Conservation (phyloP, 2,888 invertebrate species). For the Lomographa bimaculata region DNA sequence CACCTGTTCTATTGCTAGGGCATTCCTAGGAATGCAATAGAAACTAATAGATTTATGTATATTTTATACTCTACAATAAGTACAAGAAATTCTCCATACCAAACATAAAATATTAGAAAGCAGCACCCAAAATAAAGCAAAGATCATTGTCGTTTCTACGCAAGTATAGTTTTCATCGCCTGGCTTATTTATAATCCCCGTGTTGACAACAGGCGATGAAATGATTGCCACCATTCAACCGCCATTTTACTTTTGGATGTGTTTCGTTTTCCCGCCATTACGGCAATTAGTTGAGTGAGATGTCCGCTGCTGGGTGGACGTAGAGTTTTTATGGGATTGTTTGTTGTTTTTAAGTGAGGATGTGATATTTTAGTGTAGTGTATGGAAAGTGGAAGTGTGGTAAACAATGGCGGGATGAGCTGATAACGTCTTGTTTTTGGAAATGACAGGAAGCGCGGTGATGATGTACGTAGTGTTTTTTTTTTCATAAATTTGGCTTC, state of each 20-base stretch:
- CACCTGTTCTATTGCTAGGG: too few species aligned
- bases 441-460: too few species aligned
- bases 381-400: slow-evolving; percentile 29
- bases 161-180: slow-evolving; percentile 77
- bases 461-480: too few species aligned
- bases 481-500: too few species aligned
- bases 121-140: slow-evolving; percentile 59
- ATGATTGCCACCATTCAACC: slow-evolving; percentile 72
- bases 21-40: too few species aligned
- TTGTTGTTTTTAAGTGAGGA: slow-evolving; percentile 47
- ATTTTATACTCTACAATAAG: too few species aligned
- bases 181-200: slow-evolving; percentile 72
- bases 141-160: slow-evolving; percentile 74
- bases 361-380: slow-evolving; percentile 7
- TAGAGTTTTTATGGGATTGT: slow-evolving; percentile 63
- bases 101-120: too few species aligned
- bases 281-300: slow-evolving; percentile 82
- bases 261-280: slow-evolving; percentile 77
- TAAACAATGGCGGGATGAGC: slow-evolving; percentile 14
- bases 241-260: slow-evolving; percentile 70
- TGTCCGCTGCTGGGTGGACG: slow-evolving; percentile 73
- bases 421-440: slow-evolving; percentile 14
- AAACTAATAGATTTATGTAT: too few species aligned
- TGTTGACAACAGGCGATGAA: slow-evolving; percentile 70
- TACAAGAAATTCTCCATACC: too few species aligned